Base-by-base conservation (phyloP, 1,140 invertebrate genomes). In the Rhyacophila brunnea region DNA sequence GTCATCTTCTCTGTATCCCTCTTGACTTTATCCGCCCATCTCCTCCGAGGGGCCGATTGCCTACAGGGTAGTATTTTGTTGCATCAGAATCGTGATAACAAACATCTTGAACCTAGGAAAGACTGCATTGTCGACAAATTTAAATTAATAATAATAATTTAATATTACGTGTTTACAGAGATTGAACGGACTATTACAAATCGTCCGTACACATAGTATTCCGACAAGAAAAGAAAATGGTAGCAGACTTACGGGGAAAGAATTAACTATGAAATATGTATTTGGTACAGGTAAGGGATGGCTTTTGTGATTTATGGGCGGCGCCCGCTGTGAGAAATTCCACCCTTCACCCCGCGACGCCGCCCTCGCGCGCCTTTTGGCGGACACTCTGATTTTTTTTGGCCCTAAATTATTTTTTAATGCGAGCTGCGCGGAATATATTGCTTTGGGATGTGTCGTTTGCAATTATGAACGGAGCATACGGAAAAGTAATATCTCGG, bases 191-290 rank as follows among this genome's bases (percentile, higher is more conserved):
- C 4, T 28, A 28, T 28, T n/a, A n/a, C n/a, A 28, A 28, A 28
- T 28, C 9, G 23, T 3, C 23, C 23, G 9, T 28, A 28, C 9
- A 28, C 15, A 40, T 40, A 15, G 6, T 18, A 53, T 58, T 55
- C 43, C 34, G 34, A 46, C 38, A 18, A 36, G 57, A 52, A 23
- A 38, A 60, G 51, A 54, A 58, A 58, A 64, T 58, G 55, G 60
- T 44, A 35, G 60, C 23, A 62, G 62, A 60, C 62, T 64, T 60
- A 60, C 53, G 59, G 47, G 58, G 63, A 65, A 65, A 65, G 63
- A 65, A 61, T 65, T 65, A 65, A 65, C 54, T 65, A 65, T 65
- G 63, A 65, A 65, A 65, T 65, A 65, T 65, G 63, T 61, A 65
- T 61, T 55, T 60, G 58, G 63, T 58, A 32, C 63, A 65, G 63